Percentiles rank a stretch among this genome's conserved stretches.
These are phyloP conservation scores for Ctenopoma multispine DNA, from an alignment of 2,797 vertebrate genomes.

Conservation along the genomic window DNA sequence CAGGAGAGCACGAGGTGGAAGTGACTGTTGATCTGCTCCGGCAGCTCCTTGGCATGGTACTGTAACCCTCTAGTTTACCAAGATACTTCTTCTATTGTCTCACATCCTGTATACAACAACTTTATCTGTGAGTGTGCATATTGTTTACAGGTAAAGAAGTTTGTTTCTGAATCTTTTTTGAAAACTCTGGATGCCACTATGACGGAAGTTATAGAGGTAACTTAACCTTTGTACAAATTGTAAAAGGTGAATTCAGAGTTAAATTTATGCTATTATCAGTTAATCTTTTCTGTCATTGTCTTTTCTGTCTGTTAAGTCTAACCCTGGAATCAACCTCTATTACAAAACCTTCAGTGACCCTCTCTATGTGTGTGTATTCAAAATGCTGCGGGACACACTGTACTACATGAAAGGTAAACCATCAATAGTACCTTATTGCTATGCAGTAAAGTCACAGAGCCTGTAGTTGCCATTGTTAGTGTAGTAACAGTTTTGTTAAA, in stretches of 20 bases:
- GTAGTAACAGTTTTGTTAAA: background rate
- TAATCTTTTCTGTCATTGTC: conserved; percentile 33
- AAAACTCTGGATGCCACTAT: conserved; percentile 88
- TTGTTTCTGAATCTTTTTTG: conserved; percentile 90
- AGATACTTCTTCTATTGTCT: background rate
- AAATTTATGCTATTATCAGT: background rate
- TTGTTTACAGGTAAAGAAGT: conserved; percentile 88
- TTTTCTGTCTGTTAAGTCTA: conserved; percentile 78
- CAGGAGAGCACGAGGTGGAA: conserved; percentile 88
- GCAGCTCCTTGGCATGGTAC: conserved; percentile 91
- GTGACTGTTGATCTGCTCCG: conserved; percentile 89
- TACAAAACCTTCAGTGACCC: conserved; percentile 95
- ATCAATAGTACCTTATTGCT: conserved; percentile 1
- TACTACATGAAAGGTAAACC: conserved; percentile 93
- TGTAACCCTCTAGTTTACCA: background rate
- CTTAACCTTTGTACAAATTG: background rate
- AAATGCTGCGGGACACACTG: conserved; percentile 96
- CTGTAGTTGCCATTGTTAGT: background rate
- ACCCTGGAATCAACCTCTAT: conserved; percentile 85
- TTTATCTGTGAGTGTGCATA: conserved; percentile 6
- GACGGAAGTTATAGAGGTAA: conserved; percentile 88
- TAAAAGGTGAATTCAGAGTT: background rate
- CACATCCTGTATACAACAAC: background rate
- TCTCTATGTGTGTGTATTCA: conserved; percentile 95
- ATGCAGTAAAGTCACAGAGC: background rate